A percentile compares a stretch with the other conserved stretches of the same genome.
Evolutionary conservation across 2,888 invertebrate species (phyloP).

Genomic region (Fabriciana adippe): DNA sequence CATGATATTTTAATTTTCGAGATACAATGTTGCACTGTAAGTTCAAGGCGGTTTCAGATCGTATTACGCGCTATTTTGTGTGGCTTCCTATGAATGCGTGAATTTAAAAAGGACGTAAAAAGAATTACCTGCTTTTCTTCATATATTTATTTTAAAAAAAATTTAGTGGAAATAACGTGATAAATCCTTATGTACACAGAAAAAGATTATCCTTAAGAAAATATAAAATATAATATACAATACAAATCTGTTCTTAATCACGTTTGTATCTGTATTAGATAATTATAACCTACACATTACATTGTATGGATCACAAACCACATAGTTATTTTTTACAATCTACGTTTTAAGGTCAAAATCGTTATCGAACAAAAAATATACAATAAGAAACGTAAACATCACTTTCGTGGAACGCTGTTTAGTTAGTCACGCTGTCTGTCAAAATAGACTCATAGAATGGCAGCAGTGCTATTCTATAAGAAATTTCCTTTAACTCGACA

Average conservation of each 20-base stretch:
- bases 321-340: constrained; percentile 25
- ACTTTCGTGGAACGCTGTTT: constrained; percentile 32
- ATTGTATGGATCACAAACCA: constrained; percentile 23
- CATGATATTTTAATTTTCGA: constrained; percentile 58
- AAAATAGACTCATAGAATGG: constrained; percentile 25
- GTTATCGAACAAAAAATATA: constrained; percentile 31
- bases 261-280: background rate
- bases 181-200: too few species aligned
- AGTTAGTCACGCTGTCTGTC: constrained; percentile 30
- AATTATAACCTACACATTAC: background rate
- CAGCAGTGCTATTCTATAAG: background rate
- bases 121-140: too few species aligned
- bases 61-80: constrained; percentile 41
- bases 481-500: too few species aligned
- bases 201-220: too few species aligned
- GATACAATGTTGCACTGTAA: constrained; percentile 57
- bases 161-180: too few species aligned
- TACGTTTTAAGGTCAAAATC: constrained; percentile 36
- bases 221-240: too few species aligned
- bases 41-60: constrained; percentile 50
- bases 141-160: too few species aligned
- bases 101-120: constrained; percentile 18
- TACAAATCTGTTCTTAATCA: background rate
- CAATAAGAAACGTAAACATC: constrained; percentile 29
- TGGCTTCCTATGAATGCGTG: constrained; percentile 31